Percentiles rank a stretch among this genome's conserved stretches.
Conservation (phyloP, 2,113 vertebrate genomes). For the Thalassarche chlororhynchos region DNA sequence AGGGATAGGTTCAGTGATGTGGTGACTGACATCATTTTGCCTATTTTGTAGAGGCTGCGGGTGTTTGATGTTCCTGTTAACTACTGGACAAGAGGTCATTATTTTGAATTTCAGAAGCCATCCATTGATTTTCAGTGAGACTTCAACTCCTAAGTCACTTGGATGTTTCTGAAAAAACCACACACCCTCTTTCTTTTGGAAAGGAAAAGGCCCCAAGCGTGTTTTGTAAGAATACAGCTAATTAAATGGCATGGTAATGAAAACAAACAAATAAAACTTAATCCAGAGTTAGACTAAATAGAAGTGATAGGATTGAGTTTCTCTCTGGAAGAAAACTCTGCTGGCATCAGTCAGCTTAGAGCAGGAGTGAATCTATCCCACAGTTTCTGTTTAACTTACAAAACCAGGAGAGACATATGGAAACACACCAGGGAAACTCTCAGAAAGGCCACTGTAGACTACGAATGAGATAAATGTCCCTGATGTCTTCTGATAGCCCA, state of each 20-base stretch:
- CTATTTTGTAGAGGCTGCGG: background rate
- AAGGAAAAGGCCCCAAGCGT: background rate
- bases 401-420: background rate
- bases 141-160: background rate
- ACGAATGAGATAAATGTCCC: slow-evolving; percentile 1
- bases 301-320: background rate
- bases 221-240: background rate
- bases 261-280: slow-evolving; percentile 28
- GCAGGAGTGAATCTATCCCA: background rate
- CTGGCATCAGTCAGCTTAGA: background rate
- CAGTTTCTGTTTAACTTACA: background rate
- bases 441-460: background rate
- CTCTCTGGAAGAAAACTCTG: background rate
- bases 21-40: background rate
- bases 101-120: background rate
- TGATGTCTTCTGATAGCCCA: background rate
- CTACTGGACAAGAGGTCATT: background rate
- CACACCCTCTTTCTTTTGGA: background rate
- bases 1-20: background rate
- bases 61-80: background rate
- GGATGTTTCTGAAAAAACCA: background rate
- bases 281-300: background rate
- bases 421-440: background rate
- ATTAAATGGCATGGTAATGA: background rate
- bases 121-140: background rate